Evolutionary conservation across 2,113 vertebrate genomes (phyloP), one percentile per base, ranked within the genome.

Genomic region (Morone saxatilis): DNA sequence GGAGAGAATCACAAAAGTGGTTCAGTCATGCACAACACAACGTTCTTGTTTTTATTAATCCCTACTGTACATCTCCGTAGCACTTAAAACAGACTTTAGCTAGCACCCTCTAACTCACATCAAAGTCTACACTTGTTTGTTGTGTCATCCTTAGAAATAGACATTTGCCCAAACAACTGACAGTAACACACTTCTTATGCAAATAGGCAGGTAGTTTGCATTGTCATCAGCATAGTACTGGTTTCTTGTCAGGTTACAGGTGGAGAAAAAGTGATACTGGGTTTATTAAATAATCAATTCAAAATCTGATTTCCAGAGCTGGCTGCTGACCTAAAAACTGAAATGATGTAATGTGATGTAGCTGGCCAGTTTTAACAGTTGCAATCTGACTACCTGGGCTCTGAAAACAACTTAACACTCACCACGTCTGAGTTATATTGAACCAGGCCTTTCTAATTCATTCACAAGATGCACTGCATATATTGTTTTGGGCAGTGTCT

Each of bases 31-130:
- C 92, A 93, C 91, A 94, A 94, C 93, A 93, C 91, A 94, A 86
- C 81, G 71, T 86, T 92, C 92, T 89, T 90, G 92, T 93, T 94
- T 94, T 94, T 92, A 95, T 94, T 94, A 95, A 95, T 95, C 93
- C 94, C 92, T 63, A 88, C 90, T 91, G 92, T 93, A 93, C 87
- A 89, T 89, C 89, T 85, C 75, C 7, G 69, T 72, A 20, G 53
- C 86, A 85, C 88, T 92, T 91, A 86, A 92, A 91, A 87, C 83
- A 86, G 81, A 84, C 90, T 88, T 73, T 40, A 74, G 66, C 83
- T 45, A 38, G 77, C 82, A 78, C 68, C 78, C 78, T 80, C 48
- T 17, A 90, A 84, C 84, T 84, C 81, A 50, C 84, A 89, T 92
- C 91, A 94, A 92, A 93, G 90, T 79, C 85, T 53, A 57, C 76